Percentiles rank a stretch among this genome's conserved stretches.
phyloP scores from a whole-genome alignment of 1,140 invertebrate species.

The Drosophila kepulauana region DNA sequence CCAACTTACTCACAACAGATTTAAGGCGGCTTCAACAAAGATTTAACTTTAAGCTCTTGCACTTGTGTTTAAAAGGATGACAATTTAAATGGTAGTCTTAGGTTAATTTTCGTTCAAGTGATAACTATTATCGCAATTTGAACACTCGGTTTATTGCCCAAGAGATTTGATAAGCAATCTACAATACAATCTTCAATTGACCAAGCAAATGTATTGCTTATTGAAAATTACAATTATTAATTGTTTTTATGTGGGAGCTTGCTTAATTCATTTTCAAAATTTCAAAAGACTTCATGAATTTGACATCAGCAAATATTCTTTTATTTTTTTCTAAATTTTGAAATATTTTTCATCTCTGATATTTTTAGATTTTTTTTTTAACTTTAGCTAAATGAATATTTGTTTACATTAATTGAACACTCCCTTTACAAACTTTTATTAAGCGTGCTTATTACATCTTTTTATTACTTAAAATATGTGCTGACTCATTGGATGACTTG shows the following conservation, averaged over 20 bases:
- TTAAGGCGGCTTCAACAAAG: background rate
- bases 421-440: background rate
- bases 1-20: background rate
- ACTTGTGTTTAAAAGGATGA: background rate
- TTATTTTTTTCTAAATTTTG: too few species aligned
- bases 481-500: slow-evolving; percentile 4
- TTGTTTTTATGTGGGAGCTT: background rate
- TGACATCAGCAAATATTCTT: too few species aligned
- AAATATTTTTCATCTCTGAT: too few species aligned
- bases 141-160: slow-evolving; percentile 21
- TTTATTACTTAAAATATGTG: slow-evolving; percentile 1
- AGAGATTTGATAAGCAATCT: slow-evolving; percentile 34
- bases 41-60: background rate
- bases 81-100: background rate
- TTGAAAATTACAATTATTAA: background rate
- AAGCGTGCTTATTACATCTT: background rate
- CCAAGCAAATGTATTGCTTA: slow-evolving; percentile 3
- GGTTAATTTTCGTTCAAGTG: slow-evolving; percentile 19
- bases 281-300: too few species aligned
- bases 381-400: background rate
- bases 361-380: too few species aligned
- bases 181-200: background rate
- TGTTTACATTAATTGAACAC: background rate
- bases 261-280: too few species aligned
- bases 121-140: slow-evolving; percentile 30